phyloP scores from a whole-genome alignment of 2,113 vertebrate species.

The Mesitornis unicolor region DNA sequence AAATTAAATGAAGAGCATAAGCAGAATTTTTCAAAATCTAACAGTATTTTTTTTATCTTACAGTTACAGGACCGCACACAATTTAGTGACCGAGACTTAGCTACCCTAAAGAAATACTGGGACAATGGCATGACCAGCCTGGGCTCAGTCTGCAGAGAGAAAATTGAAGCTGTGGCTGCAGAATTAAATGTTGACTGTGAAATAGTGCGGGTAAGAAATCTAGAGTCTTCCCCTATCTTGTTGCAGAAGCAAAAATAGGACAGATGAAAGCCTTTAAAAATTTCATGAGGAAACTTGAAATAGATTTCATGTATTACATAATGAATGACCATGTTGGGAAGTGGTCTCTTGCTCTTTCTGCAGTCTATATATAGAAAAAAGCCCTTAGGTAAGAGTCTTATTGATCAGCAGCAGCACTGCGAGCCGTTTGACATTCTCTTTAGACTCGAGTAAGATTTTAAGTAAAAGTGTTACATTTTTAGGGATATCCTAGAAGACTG shows the following conservation, averaged over 20 bases:
- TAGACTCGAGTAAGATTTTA: not conserved
- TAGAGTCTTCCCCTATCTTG: constrained; percentile 39
- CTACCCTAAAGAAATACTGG: constrained; percentile 95
- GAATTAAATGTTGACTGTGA: constrained; percentile 96
- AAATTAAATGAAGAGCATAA: not conserved
- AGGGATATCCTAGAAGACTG: not conserved
- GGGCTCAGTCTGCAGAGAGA: constrained; percentile 96
- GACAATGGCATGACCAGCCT: constrained; percentile 98
- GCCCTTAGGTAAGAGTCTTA: constrained; percentile 60
- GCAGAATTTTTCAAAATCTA: not conserved
- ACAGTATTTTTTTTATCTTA: constrained; percentile 51
- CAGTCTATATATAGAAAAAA: constrained; percentile 58
- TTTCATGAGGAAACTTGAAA: constrained; percentile 65
- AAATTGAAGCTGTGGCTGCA: constrained; percentile 92
- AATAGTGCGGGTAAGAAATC: constrained; percentile 93
- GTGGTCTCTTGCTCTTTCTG: constrained; percentile 59
- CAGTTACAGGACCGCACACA: constrained; percentile 98
- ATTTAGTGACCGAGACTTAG: constrained; percentile 92
- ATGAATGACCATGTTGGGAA: constrained; percentile 60
- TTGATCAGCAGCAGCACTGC: not conserved
- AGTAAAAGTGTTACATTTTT: not conserved
- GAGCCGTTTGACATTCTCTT: not conserved
- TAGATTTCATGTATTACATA: constrained; percentile 65
- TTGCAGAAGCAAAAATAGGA: constrained; percentile 49
- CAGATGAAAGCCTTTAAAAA: constrained; percentile 68